These are phyloP conservation scores for Petrolisthes manimaculis DNA, from an alignment of 2,888 invertebrate genomes.

Conservation along the genomic window DNA sequence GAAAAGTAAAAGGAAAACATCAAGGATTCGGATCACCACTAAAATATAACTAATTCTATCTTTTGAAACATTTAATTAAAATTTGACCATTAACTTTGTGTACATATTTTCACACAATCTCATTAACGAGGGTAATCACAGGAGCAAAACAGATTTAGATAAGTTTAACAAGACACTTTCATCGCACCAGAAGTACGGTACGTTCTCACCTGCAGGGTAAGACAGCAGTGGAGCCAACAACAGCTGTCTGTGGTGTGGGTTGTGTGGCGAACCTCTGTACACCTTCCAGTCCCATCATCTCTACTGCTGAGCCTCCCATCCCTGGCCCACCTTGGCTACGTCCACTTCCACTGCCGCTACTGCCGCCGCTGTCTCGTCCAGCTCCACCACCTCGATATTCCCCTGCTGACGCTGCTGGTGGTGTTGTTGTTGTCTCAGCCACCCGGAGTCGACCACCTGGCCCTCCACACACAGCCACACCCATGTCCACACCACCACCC, in stretches of 20 bases:
- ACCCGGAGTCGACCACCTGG: constrained; percentile 1
- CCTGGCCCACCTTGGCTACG: constrained; percentile 44
- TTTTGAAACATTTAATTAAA: no score
- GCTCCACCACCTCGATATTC: neutral
- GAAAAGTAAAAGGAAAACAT: no score
- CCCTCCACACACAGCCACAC: neutral
- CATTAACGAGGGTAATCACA: neutral
- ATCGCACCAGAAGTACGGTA: no score
- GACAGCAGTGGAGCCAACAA: constrained; percentile 63
- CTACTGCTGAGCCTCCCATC: constrained; percentile 64
- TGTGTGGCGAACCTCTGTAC: constrained; percentile 61
- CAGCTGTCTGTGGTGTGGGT: constrained; percentile 64
- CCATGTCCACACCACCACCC: neutral
- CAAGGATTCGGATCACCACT: no score
- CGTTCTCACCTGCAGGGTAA: constrained; percentile 63
- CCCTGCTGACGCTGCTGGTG: constrained; percentile 3
- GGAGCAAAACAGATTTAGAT: neutral
- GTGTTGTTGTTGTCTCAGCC: no score
- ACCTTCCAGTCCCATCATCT: constrained; percentile 36
- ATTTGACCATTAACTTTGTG: no score
- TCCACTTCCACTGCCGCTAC: neutral
- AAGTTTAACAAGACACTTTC: neutral
- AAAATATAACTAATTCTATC: no score
- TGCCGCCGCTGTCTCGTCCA: neutral
- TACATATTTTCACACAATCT: no score